A percentile compares a stretch with the other conserved stretches of the same genome.
These are phyloP conservation scores for Chroicocephalus ridibundus DNA, from an alignment of 2,113 vertebrate genomes.

Conservation along the genomic window DNA sequence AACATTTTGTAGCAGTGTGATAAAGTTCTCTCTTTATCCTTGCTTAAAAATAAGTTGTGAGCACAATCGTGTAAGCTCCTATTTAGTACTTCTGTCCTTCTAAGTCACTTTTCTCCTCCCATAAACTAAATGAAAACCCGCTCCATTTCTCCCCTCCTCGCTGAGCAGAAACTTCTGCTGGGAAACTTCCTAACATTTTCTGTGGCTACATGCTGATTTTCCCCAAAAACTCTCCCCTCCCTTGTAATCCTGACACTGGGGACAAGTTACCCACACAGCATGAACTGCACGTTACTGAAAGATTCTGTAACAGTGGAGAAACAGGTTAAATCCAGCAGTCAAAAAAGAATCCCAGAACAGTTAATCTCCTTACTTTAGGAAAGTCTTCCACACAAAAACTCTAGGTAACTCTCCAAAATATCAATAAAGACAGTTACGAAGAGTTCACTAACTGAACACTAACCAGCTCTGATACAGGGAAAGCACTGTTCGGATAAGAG, in stretches of 20 bases:
- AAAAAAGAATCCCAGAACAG: background rate
- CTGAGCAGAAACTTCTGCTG: background rate
- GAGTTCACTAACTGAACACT: background rate
- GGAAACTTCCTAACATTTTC: background rate
- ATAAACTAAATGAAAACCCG: background rate
- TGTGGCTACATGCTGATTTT: background rate
- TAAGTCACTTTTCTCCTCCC: background rate
- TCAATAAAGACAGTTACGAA: background rate
- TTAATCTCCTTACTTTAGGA: background rate
- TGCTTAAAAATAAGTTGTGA: background rate
- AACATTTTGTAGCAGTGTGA: background rate
- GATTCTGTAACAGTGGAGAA: background rate
- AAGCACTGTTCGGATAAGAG: background rate
- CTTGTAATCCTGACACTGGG: background rate
- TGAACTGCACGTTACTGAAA: background rate
- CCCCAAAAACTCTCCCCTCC: background rate
- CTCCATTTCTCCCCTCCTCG: background rate
- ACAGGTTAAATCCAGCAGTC: background rate
- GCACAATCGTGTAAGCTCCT: fast-evolving
- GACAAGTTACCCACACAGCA: background rate
- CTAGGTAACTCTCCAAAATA: background rate
- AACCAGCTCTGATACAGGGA: background rate
- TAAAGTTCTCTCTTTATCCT: background rate
- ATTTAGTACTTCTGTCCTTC: background rate
- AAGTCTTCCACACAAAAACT: background rate